Base-by-base conservation (phyloP, 2,113 vertebrate genomes). In the Trogon melanurus region DNA sequence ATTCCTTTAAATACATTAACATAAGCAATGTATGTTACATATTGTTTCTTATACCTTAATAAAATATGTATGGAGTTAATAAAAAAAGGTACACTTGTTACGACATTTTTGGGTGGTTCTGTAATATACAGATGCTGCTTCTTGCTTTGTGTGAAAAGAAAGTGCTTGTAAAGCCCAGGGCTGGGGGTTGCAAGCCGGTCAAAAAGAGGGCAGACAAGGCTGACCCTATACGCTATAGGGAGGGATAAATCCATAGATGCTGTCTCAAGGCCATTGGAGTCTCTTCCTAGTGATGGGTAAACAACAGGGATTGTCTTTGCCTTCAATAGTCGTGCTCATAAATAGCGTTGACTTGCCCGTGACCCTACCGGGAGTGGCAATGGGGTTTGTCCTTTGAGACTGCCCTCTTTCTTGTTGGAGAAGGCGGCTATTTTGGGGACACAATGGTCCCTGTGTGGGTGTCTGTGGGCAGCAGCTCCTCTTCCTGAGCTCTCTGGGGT, bases 41-140 rank as follows among this genome's bases (percentile, higher is more conserved):
- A 71, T 32, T 84, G 88, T 91, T 97, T 95, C 88, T 95, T 92
- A 95, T 88, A 74, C 47, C 70, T 85, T 56, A 95, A 95, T 95
- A 82, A 93, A 91, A 78, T 41, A 79, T 78, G 74, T 10, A 89
- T 27, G 38, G 76, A 92, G 78, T 96, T 96, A 95, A 96, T 96
- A 44, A 96, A 83, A 83, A 85, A 91, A 87, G 32, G 13, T 69
- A 11, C 26, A 21, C n/a, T 83, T 62, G 32, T 34, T 84, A 62
- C 11, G 71, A n/a, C 17, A 9, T 64, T 27, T 92, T 90, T 66
- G n/a, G 4, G 7, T 78, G 72, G 4, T 74, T 88, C 51, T 80
- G 60, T 5, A 26, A 50, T 76, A 41, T 62, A 12, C 36, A 53
- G 41, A 8, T 79, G 3, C 4, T 44, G 5, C 32, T 3, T 84